Conservation (phyloP, 2,888 invertebrate species). For the Meandrusa payeni region DNA sequence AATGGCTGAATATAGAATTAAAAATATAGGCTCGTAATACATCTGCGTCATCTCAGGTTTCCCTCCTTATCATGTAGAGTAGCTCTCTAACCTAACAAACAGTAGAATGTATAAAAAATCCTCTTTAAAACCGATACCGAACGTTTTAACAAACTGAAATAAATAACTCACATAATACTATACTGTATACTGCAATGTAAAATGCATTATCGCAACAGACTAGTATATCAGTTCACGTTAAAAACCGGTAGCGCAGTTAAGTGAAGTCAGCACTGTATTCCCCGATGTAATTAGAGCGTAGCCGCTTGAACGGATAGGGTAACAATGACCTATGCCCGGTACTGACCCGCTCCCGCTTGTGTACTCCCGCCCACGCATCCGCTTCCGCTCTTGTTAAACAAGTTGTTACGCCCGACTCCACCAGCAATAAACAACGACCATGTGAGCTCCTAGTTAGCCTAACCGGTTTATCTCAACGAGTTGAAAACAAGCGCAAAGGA, state of each 20-base stretch:
- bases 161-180: no score
- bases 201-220: constrained; percentile 3
- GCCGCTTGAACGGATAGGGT: constrained; percentile 58
- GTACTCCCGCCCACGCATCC: constrained; percentile 22
- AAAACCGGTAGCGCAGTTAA: constrained; percentile 42
- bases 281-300: constrained; percentile 72
- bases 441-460: constrained; percentile 48
- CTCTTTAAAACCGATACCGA: no score
- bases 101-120: no score
- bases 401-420: constrained; percentile 46
- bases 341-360: constrained; percentile 35
- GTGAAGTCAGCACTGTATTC: constrained; percentile 50
- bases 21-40: no score
- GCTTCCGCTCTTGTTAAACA: constrained; percentile 33
- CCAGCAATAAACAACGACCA: constrained; percentile 49
- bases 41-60: no score
- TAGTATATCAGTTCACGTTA: constrained; percentile 38
- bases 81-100: no score
- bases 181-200: no score
- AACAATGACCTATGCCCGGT: constrained; percentile 68
- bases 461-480: constrained; percentile 49
- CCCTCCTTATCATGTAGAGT: no score
- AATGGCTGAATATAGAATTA: no score
- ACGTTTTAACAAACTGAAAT: no score
- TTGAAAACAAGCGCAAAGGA: constrained; percentile 44